phyloP scores from a whole-genome alignment of 2,797 vertebrate species.

The Crocidura indochinensis region DNA sequence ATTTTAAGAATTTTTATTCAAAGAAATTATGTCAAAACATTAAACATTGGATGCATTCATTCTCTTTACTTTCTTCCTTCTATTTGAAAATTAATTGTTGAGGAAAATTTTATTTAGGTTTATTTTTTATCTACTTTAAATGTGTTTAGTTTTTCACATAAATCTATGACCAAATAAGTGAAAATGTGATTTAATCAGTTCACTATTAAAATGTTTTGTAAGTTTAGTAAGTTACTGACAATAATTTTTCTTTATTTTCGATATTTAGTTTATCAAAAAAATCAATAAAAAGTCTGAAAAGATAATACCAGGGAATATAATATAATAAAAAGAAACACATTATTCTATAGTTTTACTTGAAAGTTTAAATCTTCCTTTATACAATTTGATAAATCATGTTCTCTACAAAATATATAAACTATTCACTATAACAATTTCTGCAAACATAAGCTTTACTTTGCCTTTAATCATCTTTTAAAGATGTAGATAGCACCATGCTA shows the following conservation, averaged over 20 bases:
- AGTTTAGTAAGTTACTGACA: conserved; percentile 23
- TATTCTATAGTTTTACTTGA: conserved; percentile 67
- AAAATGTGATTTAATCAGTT: neutral
- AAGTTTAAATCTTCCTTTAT: conserved; percentile 66
- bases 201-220: conserved; percentile 43
- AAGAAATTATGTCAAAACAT: neutral
- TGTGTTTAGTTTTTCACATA: conserved; percentile 40
- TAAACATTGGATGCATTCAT: neutral
- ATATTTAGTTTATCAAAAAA: conserved; percentile 57
- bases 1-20: neutral
- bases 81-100: conserved; percentile 18
- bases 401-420: conserved; percentile 65
- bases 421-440: conserved; percentile 45
- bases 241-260: conserved; percentile 27
- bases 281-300: conserved; percentile 56
- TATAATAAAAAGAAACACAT: conserved; percentile 61
- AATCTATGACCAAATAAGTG: conserved; percentile 17
- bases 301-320: conserved; percentile 30
- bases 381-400: conserved; percentile 37
- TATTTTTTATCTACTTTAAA: conserved; percentile 37
- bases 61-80: neutral
- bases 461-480: conserved; percentile 63
- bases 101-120: neutral
- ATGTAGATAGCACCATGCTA: conserved; percentile 26
- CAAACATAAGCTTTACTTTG: conserved; percentile 61